A percentile compares a stretch with the other conserved stretches of the same genome.
Conservation (phyloP, 2,113 vertebrate genomes). For the Rhabdornis inornatus region DNA sequence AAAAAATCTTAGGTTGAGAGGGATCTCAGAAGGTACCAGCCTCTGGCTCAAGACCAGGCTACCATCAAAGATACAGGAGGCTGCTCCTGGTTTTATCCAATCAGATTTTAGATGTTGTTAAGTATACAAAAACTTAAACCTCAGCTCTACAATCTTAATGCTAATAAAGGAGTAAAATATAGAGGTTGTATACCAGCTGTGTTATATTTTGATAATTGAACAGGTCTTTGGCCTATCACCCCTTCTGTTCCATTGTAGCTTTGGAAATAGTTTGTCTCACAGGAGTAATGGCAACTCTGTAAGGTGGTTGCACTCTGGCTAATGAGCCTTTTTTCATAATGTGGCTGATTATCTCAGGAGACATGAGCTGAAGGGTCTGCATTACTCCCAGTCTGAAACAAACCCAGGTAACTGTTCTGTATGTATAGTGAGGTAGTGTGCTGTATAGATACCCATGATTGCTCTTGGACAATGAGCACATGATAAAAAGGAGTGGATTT, state of each 20-base stretch:
- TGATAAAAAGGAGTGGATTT: not conserved
- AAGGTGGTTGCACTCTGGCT: not conserved
- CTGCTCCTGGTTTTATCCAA: not conserved
- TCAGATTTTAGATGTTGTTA: not conserved
- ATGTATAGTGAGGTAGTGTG: not conserved
- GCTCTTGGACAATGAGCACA: not conserved
- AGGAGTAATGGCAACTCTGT: not conserved
- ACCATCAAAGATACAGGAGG: not conserved
- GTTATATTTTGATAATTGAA: not conserved
- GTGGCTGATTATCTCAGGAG: not conserved
- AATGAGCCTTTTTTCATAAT: not conserved
- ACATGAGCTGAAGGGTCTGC: not conserved
- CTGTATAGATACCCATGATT: not conserved
- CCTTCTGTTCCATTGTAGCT: not conserved
- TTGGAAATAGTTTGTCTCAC: not conserved
- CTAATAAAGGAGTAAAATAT: not conserved
- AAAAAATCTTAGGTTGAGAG: not conserved
- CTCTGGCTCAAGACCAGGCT: not conserved
- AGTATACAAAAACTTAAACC: not conserved
- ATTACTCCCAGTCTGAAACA: not conserved
- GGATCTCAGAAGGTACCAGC: not conserved
- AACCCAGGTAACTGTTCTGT: not conserved
- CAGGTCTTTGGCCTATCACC: not conserved
- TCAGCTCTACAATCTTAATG: not conserved
- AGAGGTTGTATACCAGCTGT: not conserved